Conservation (phyloP, 1,140 invertebrate species). For the Spodoptera litura region DNA sequence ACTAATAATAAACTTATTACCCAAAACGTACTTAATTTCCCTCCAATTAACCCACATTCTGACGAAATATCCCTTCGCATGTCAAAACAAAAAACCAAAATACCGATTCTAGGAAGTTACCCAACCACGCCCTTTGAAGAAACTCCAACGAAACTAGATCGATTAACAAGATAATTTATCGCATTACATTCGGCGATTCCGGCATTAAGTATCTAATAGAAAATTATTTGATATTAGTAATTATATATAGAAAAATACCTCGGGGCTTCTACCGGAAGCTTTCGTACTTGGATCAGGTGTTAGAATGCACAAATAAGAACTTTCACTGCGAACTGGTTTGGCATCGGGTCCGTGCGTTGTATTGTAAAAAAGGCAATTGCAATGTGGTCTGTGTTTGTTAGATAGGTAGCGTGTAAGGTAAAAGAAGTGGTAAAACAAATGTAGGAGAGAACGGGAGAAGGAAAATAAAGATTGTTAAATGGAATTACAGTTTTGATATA, state of each 20-base stretch:
- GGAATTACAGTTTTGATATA: too few relatives aligned
- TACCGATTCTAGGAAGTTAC: conserved; percentile 6
- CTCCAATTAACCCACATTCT: background rate
- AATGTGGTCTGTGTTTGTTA: conserved; percentile 45
- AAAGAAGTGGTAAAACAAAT: too few relatives aligned
- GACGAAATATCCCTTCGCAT: background rate
- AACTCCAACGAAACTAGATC: conserved; percentile 28
- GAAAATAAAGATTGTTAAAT: too few relatives aligned
- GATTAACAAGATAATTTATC: conserved; percentile 40
- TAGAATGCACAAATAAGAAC: conserved; percentile 68
- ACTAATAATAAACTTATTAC: too few relatives aligned
- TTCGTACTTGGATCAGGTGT: conserved; percentile 63
- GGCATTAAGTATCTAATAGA: conserved; percentile 35
- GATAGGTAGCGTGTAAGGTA: background rate
- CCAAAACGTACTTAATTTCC: too few relatives aligned
- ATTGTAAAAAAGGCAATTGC: conserved; percentile 61
- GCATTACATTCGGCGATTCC: conserved; percentile 25
- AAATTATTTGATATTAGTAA: conserved; percentile 40
- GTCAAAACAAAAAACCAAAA: background rate
- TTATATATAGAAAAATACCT: conserved; percentile 53
- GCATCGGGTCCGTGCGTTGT: conserved; percentile 49
- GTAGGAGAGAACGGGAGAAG: too few relatives aligned
- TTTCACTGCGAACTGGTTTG: conserved; percentile 73
- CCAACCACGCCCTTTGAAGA: conserved; percentile 29
- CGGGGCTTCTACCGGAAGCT: conserved; percentile 53